phyloP scores from a whole-genome alignment of 2,113 vertebrate genomes.

The Lagenorhynchus albirostris region DNA sequence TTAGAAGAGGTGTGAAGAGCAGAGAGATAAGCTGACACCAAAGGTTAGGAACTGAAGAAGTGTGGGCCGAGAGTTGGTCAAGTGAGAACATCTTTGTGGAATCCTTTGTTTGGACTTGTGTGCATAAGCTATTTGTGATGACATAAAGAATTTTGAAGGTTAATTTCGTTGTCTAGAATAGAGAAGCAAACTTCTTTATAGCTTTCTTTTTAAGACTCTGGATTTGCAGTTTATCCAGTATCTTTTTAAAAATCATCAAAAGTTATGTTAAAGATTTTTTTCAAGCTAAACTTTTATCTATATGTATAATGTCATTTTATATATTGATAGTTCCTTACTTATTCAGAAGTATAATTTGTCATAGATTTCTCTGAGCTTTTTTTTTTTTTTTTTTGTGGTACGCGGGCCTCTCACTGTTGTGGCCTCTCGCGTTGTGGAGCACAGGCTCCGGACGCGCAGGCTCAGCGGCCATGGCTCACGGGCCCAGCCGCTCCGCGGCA shows the following conservation, averaged over 20 bases:
- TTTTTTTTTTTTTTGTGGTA: no score
- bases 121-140: not conserved
- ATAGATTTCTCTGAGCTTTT: not conserved
- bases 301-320: not conserved
- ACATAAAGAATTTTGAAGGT: not conserved
- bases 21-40: not conserved
- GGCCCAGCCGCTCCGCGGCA: no score
- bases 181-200: not conserved
- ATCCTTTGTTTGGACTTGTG: not conserved
- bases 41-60: not conserved
- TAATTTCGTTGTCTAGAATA: conserved; percentile 15
- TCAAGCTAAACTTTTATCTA: not conserved
- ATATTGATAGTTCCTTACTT: not conserved
- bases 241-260: conserved; percentile 18
- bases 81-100: not conserved
- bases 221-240: not conserved
- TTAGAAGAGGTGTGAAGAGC: not conserved
- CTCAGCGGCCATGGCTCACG: no score
- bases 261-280: not conserved
- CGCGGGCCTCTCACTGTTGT: no score
- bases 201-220: not conserved
- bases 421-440: no score
- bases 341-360: conserved; percentile 28
- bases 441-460: no score
- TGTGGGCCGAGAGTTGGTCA: not conserved